Conservation (phyloP, 2,797 vertebrate species). For the Urocyon cinereoargenteus region DNA sequence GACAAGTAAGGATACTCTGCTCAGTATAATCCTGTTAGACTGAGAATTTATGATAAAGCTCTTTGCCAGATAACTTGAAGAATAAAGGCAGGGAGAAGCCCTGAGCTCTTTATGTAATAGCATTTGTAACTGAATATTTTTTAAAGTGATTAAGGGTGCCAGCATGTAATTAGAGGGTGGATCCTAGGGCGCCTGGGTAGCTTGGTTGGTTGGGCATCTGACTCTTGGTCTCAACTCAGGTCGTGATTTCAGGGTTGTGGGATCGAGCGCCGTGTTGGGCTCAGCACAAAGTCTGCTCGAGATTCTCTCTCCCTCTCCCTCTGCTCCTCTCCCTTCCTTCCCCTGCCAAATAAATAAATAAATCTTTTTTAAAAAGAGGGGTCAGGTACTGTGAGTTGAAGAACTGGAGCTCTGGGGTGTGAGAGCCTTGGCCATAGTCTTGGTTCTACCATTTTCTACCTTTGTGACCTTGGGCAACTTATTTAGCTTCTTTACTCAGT, state of each 20-base stretch:
- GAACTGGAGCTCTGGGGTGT: not conserved
- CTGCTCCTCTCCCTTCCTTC: not conserved
- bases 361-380: not conserved
- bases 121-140: constrained; percentile 64
- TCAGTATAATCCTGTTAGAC: constrained; percentile 44
- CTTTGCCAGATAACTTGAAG: constrained; percentile 30
- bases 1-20: constrained; percentile 14
- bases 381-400: not conserved
- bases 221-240: not conserved
- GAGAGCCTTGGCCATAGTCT: not conserved
- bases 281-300: not conserved
- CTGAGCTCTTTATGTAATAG: constrained; percentile 58
- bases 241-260: not conserved
- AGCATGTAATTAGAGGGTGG: not conserved
- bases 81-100: constrained; percentile 40
- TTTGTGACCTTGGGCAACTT: constrained; percentile 59
- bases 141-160: constrained; percentile 40
- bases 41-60: constrained; percentile 56
- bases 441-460: not conserved
- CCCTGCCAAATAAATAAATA: not conserved
- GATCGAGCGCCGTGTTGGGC: not conserved
- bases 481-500: constrained; percentile 21
- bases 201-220: not conserved
- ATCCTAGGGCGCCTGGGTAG: not conserved
- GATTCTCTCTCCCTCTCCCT: not conserved